A percentile compares a stretch with the other conserved stretches of the same genome.
Conservation (phyloP, 2,113 vertebrate genomes). For the Toxotes jaculatrix region DNA sequence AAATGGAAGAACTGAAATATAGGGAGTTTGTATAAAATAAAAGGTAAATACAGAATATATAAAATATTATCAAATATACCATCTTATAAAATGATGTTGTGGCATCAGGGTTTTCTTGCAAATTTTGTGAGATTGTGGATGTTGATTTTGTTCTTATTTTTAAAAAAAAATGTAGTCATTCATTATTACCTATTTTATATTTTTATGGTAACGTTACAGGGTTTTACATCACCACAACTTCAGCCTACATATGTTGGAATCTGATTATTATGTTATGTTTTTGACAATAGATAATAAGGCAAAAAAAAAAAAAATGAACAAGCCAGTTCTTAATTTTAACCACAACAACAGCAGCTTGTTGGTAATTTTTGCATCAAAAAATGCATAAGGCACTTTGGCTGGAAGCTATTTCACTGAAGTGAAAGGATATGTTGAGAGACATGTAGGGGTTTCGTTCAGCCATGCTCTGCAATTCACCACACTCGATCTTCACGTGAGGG, state of each 20-base stretch:
- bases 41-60: slow-evolving; percentile 46
- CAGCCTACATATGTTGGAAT: neutral
- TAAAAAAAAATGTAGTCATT: neutral
- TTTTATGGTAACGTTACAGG: neutral
- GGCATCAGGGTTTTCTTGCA: neutral
- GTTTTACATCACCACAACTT: neutral
- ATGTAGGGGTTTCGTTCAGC: slow-evolving; percentile 82
- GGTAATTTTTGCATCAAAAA: neutral
- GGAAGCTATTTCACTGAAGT: neutral
- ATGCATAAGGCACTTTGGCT: neutral
- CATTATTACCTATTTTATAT: neutral
- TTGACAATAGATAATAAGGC: neutral
- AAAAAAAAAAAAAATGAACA: neutral
- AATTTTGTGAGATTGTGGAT: neutral
- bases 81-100: neutral
- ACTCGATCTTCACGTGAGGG: slow-evolving; percentile 86
- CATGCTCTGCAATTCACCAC: slow-evolving; percentile 78
- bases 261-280: neutral
- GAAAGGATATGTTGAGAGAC: slow-evolving; percentile 94
- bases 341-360: neutral
- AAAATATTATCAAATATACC: slow-evolving; percentile 6
- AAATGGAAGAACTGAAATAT: slow-evolving; percentile 68
- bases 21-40: slow-evolving; percentile 69
- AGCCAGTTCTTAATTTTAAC: neutral
- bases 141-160: too few relatives aligned